Evolutionary conservation across 2,113 vertebrate species (phyloP), one percentile per base, ranked within the genome.

Genomic region (Istiophorus platypterus): DNA sequence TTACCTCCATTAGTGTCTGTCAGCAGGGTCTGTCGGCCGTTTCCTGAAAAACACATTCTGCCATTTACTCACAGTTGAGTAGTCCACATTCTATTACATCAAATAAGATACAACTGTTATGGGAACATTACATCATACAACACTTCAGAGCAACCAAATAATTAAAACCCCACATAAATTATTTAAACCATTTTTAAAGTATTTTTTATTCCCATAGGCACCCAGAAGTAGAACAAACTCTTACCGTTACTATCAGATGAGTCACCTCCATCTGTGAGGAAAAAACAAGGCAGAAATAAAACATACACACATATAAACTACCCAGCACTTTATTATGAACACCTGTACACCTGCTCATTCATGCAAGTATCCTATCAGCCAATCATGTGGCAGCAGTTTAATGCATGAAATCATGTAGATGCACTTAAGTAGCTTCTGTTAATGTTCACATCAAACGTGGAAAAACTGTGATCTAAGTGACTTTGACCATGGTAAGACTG

Each of bases 21-120:
- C 70, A 89, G 59, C 7, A 76, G 52, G 15, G 73, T 88, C 69
- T 89, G 91, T 54, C 93, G 88, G 18, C 93, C 93, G 7, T 94
- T 94, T 72, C 93, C 95, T 95, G 62, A 24, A 78, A 72, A 59
- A 80, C 22, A 66, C 15, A 72, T 37, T 27, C 6, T 54, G 49
- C 9, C 20, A 22, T 7, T 51, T 6, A 51, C 18, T 47, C 49
- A 51, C 20, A 51, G 49, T 20, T 17, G 45, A 47, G 31, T 34
- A 3, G 3, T 34, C 31, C 31, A 34, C 31, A 34, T 6, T 4
- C 31, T 34, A 4, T 34, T 6, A 34, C 31, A 34, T 34, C 31
- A 34, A 47, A 17, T 47, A 14, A 12, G 3, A 45, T 12, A 45
- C 42, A 45, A 47, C 45, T 47, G 45, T 17, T 15, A 5, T 39